Evolutionary conservation across 2,113 vertebrate genomes (phyloP).

Genomic region (Potamarius usumacintae): DNA sequence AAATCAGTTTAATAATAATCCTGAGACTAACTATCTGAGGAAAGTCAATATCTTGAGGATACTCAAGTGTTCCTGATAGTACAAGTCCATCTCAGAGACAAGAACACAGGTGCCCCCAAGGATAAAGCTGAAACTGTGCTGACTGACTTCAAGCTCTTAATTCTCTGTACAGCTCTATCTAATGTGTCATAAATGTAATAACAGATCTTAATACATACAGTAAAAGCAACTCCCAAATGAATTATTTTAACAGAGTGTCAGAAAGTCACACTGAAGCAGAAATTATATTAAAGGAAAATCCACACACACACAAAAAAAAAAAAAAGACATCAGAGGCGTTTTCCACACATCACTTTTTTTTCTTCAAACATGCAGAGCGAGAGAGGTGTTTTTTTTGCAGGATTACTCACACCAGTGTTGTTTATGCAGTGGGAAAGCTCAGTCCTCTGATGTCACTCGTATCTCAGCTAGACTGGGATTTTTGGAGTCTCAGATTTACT

Average conservation of each 20-base stretch:
- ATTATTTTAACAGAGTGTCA: constrained; percentile 15
- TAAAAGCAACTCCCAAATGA: not conserved
- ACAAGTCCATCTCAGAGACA: constrained; percentile 6
- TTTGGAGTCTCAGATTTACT: constrained; percentile 12
- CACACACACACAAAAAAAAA: not conserved
- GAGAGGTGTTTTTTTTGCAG: constrained; percentile 23
- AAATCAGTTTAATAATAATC: constrained; percentile 34
- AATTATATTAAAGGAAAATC: constrained; percentile 16
- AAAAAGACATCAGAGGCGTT: not conserved
- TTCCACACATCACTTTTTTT: constrained; percentile 24
- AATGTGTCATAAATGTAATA: not conserved
- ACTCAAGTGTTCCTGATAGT: constrained; percentile 7
- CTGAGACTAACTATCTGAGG: not conserved
- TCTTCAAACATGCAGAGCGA: not conserved
- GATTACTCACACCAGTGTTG: not conserved
- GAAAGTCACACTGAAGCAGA: not conserved
- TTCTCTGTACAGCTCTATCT: not conserved
- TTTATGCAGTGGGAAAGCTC: constrained; percentile 14
- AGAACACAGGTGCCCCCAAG: not conserved
- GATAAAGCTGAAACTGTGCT: not conserved
- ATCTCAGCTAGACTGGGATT: not conserved
- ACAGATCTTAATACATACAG: not conserved
- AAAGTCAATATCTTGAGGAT: not conserved
- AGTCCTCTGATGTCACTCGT: constrained; percentile 27
- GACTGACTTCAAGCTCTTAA: constrained; percentile 7